phyloP scores from a whole-genome alignment of 2,888 invertebrate genomes.

The Netelia fuscicornis region DNA sequence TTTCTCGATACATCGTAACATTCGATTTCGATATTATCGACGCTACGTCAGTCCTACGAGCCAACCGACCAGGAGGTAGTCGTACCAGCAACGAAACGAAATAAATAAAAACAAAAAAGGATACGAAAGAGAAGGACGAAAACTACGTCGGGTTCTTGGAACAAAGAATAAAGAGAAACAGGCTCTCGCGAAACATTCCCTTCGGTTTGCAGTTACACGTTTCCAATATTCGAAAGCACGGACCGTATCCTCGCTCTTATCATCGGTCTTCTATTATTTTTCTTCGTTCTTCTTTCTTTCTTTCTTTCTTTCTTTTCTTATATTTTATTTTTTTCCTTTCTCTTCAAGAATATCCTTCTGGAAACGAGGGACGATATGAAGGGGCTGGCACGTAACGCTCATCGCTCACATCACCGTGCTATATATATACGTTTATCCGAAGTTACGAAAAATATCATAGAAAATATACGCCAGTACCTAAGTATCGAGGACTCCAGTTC shows the following conservation, averaged over 20 bases:
- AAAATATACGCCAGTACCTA: not conserved
- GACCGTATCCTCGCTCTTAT: conserved; percentile 25
- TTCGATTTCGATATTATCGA: not conserved
- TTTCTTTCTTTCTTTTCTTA: not conserved
- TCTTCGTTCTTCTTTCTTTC: not conserved
- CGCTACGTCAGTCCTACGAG: not conserved
- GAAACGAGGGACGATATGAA: conserved; percentile 2
- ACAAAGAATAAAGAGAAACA: conserved; percentile 7
- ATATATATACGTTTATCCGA: not conserved
- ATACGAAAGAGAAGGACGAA: not conserved
- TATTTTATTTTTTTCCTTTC: conserved; percentile 1
- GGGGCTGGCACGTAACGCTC: conserved; percentile 10
- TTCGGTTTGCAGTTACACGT: conserved; percentile 40
- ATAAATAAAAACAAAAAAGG: not conserved
- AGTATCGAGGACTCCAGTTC: too few species aligned
- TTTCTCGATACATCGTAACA: not conserved
- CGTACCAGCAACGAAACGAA: not conserved
- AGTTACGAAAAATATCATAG: not conserved
- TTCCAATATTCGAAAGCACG: conserved; percentile 47
- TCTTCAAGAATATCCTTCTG: not conserved
- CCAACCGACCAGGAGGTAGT: not conserved
- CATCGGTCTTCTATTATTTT: conserved; percentile 24
- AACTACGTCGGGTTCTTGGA: not conserved
- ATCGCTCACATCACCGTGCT: not conserved
- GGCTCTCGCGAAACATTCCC: conserved; percentile 6